Base-by-base conservation (phyloP, 2,797 vertebrate species). In the Sebastes minor region DNA sequence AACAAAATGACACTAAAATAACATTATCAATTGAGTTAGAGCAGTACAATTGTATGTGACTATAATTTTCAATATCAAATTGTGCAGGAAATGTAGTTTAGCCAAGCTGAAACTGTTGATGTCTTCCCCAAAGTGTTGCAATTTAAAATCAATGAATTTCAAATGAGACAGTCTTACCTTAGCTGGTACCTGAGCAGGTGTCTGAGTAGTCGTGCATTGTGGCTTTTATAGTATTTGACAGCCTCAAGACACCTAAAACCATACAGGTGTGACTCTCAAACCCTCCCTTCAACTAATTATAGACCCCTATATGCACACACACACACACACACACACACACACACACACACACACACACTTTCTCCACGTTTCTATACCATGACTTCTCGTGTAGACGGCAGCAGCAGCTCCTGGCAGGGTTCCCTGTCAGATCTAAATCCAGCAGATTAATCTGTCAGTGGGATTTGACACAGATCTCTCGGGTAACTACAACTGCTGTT, bases 141-240 rank as follows among this genome's bases (percentile, higher is more conserved):
- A 25, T 61, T 52, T 14, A 52, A 46, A 52, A 35, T 55, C 4
- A 23, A 12, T n/a, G 0, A 8, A 61, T 56, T 27, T 70, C 1
- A 22, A 42, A n/a, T 55, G 11, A 49, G 3, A 61, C 14, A 59
- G 28, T 76, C 87, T 91, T 93, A 93, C 92, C 92, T 90, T 74
- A 32, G 76, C 46, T 63, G 60, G 68, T 83, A 86, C 83, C 76
- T 87, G 72, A 79, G 75, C 74, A 84, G 84, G 72, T 86, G 74
- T 91, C 3, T 0, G 81, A 18, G 46, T 25, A 60, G 71, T 33
- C 46, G 3, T 76, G 66, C 62, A 70, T 28, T 71, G 27, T 67
- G 28, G 46, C 82, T 92, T 95, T 92, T 95, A 95, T 94, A 95
- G 66, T 56, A 14, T 82, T 59, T 55, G 83, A 81, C 68, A 76